A percentile compares a stretch with the other conserved stretches of the same genome.
phyloP scores from a whole-genome alignment of 2,113 vertebrate species.

The Chloropsis cyanopogon region DNA sequence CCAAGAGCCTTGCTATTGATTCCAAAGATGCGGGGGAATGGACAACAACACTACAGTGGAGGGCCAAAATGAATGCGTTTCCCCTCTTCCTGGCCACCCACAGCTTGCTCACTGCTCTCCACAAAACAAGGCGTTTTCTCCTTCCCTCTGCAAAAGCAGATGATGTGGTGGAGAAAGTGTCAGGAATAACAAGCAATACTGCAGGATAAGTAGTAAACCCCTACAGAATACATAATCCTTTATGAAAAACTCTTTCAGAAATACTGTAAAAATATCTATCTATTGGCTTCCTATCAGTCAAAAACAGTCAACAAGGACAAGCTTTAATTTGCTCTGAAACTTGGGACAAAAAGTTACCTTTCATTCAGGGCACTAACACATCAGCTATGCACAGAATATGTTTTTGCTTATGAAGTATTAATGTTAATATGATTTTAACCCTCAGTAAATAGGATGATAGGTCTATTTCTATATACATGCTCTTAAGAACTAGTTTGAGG shows the following conservation, averaged over 20 bases:
- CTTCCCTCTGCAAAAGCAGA: neutral
- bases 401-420: neutral
- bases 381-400: neutral
- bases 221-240: neutral
- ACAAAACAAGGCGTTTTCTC: neutral
- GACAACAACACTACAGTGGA: neutral
- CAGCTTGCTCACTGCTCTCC: neutral
- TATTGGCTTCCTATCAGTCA: neutral
- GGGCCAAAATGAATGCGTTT: neutral
- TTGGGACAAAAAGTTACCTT: neutral
- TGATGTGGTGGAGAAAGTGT: neutral
- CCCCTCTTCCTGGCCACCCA: neutral
- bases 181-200: neutral
- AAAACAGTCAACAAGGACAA: neutral
- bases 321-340: slow-evolving; percentile 16
- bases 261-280: neutral
- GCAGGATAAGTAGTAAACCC: neutral
- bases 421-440: neutral
- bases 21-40: neutral
- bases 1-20: neutral
- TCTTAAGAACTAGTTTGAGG: neutral
- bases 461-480: neutral
- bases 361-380: neutral
- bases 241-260: neutral
- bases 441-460: neutral